Base-by-base conservation (phyloP, 2,113 vertebrate genomes). In the Micronisus gabar region DNA sequence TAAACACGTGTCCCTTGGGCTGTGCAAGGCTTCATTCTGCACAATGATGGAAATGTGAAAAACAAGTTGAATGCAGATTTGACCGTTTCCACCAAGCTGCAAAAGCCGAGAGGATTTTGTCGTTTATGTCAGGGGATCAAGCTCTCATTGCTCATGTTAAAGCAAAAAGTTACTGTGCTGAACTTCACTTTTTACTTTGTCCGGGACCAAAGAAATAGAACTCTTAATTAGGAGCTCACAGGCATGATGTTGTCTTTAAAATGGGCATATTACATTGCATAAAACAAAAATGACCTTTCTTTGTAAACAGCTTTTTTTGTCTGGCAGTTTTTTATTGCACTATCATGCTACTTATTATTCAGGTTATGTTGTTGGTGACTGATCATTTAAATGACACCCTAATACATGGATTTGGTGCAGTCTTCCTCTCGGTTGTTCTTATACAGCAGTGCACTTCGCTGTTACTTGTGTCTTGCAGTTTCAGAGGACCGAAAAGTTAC, bases 11-110 rank as follows among this genome's bases (percentile, higher is more conserved):
- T 82, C 86, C 76, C 96, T 8, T 38, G 66, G 66, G 61, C 52
- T 90, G 81, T 21, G 15, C 53, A 53, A 47, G 63, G 55, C 55
- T 87, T 92, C 90, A 34, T 92, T 95, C 55, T 78, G 40, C 80
- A 78, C 63, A 66, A 18, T 68, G 82, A 92, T 90, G 70, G 82
- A 92, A 82, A 83, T 50, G 86, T 58, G 80, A 75, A 92, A 91
- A 94, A 94, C 93, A 95, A 59, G 41, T 81, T 65, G 68, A 90
- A 87, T 84, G 71, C 71, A 81, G 52, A 90, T 97, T 97, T 70
- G 67, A 18, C 53, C 0, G 3, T 66, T 86, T 89, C 68, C 20
- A 68, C 53, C 65, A 43, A 71, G 32, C 79, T 83, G 56, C 73
- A 90, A 85, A 95, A 91, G 52, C 82, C 63, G 73, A 36, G 68